These are phyloP conservation scores for Thermophis baileyi DNA, from an alignment of 2,113 vertebrate genomes.

Conservation along the genomic window DNA sequence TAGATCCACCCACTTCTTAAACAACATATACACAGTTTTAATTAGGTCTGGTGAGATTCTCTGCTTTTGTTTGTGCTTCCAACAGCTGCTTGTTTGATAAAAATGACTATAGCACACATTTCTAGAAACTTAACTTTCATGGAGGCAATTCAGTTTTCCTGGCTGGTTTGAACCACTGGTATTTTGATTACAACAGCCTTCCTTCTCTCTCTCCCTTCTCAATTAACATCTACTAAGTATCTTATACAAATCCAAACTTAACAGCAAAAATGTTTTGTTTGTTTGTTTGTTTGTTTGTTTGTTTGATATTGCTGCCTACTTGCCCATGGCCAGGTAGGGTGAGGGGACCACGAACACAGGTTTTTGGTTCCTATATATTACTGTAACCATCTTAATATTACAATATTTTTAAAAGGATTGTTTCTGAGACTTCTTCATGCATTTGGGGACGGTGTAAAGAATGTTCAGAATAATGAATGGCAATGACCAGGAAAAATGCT, in stretches of 20 bases:
- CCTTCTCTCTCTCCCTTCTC: not conserved
- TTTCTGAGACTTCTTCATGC: not conserved
- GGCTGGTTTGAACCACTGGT: not conserved
- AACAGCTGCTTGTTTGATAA: not conserved
- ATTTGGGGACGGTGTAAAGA: not conserved
- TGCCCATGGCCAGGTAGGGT: not conserved
- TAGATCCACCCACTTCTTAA: not conserved
- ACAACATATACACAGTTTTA: not conserved
- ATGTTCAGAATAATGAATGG: not conserved
- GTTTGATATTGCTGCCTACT: too few species aligned
- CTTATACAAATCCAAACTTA: not conserved
- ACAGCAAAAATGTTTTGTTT: not conserved
- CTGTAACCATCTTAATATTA: not conserved
- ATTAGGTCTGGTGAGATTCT: not conserved
- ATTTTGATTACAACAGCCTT: not conserved
- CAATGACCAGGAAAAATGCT: not conserved
- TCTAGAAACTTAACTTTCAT: not conserved
- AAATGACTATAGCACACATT: not conserved
- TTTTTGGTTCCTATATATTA: not conserved
- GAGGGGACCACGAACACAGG: not conserved
- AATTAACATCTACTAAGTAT: not conserved
- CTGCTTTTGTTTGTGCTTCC: not conserved
- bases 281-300: too few species aligned
- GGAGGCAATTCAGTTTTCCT: not conserved
- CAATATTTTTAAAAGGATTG: not conserved